Evolutionary conservation across 2,113 vertebrate genomes (phyloP).

Genomic region (Brienomyrus brachyistius): DNA sequence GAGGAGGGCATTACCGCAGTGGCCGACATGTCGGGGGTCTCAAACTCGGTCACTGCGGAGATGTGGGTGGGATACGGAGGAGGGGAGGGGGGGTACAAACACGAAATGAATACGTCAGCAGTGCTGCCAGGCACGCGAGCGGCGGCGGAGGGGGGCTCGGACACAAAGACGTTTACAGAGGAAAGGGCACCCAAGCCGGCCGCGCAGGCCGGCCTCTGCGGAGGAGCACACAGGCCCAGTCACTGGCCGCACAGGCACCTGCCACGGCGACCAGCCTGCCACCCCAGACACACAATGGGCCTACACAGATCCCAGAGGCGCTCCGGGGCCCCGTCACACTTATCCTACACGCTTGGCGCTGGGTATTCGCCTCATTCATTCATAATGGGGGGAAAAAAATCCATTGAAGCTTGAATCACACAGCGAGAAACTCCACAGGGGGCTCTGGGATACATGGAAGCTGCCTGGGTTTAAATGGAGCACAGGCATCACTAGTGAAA

Average conservation of each 20-base stretch:
- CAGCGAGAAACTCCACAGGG: neutral
- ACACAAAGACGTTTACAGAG: neutral
- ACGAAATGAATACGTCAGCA: neutral
- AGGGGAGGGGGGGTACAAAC: neutral
- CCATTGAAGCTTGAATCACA: neutral
- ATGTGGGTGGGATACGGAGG: neutral
- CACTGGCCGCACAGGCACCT: neutral
- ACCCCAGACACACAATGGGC: neutral
- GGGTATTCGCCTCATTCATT: slow-evolving; percentile 5
- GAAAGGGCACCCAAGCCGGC: neutral
- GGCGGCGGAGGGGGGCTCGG: neutral
- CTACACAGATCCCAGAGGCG: neutral
- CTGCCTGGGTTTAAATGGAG: neutral
- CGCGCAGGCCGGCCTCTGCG: neutral
- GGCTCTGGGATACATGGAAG: neutral
- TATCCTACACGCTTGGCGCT: neutral
- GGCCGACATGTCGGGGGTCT: slow-evolving; percentile 46
- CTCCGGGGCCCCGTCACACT: neutral
- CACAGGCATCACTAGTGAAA: neutral
- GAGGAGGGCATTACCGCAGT: slow-evolving; percentile 45
- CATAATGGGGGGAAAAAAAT: neutral
- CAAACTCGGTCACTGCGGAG: slow-evolving; percentile 60
- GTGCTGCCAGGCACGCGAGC: neutral
- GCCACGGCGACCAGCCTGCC: neutral
- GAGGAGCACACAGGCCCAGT: neutral